phyloP scores from a whole-genome alignment of 2,888 invertebrate species.

The Choreutis nemorana region DNA sequence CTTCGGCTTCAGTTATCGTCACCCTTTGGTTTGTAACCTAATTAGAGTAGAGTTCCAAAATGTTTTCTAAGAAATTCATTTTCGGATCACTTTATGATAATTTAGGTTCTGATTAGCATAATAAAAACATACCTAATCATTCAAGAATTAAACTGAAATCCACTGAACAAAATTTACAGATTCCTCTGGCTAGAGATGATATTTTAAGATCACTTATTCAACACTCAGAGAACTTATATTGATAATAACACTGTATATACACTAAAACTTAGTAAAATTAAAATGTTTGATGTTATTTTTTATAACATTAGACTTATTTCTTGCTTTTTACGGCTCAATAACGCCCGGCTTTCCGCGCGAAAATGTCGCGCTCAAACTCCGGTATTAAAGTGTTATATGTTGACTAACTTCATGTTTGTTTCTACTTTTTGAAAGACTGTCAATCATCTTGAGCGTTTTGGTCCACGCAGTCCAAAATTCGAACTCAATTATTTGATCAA shows the following conservation, averaged over 20 bases:
- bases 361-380: slow-evolving; percentile 65
- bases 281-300: slow-evolving; percentile 21
- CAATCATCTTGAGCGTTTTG: no score
- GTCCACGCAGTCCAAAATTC: no score
- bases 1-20: slow-evolving; percentile 56
- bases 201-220: slow-evolving; percentile 17
- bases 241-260: slow-evolving; percentile 23
- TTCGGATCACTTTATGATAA: background rate
- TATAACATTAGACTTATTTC: slow-evolving; percentile 38
- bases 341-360: slow-evolving; percentile 68
- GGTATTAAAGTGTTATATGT: slow-evolving; percentile 30
- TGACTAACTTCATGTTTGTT: slow-evolving; percentile 59
- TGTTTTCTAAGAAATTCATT: no score
- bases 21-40: slow-evolving; percentile 58
- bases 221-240: no score
- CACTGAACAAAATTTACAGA: slow-evolving; percentile 39
- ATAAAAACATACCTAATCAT: slow-evolving; percentile 54
- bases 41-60: slow-evolving; percentile 33
- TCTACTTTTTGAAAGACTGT: no score
- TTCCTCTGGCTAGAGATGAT: slow-evolving; percentile 31
- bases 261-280: slow-evolving; percentile 23
- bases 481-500: no score
- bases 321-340: slow-evolving; percentile 62
- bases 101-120: slow-evolving; percentile 14
- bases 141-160: slow-evolving; percentile 51